A percentile compares a stretch with the other conserved stretches of the same genome.
Evolutionary conservation across 2,797 vertebrate species (phyloP).

Genomic region (Sebastes wilsoni): DNA sequence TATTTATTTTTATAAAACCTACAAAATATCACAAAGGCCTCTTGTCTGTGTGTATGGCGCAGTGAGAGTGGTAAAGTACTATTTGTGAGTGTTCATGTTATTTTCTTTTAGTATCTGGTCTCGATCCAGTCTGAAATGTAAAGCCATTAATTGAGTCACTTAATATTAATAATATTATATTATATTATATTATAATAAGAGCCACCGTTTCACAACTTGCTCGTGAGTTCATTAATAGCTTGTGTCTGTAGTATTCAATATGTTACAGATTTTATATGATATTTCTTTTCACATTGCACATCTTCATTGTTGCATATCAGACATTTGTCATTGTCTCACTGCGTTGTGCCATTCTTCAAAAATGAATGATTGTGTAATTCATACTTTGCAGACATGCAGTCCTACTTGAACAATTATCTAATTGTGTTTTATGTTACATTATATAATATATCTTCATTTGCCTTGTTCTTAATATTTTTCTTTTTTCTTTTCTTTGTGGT

Average conservation of each 20-base stretch:
- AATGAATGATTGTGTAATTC: background rate
- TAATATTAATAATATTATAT: background rate
- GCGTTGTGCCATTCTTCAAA: background rate
- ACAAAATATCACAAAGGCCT: slow-evolving; percentile 68
- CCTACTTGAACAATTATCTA: background rate
- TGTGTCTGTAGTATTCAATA: background rate
- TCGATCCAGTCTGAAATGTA: slow-evolving; percentile 62
- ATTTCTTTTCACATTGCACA: background rate
- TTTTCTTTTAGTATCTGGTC: slow-evolving; percentile 62
- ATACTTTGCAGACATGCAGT: background rate
- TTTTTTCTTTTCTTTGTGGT: no score
- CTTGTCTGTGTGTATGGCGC: slow-evolving; percentile 65
- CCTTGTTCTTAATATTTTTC: background rate
- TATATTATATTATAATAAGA: background rate
- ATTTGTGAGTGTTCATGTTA: slow-evolving; percentile 69
- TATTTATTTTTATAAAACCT: slow-evolving; percentile 62
- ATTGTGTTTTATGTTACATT: background rate
- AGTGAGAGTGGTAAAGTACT: slow-evolving; percentile 65
- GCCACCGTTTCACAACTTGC: background rate
- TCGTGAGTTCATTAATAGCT: no score
- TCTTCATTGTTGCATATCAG: background rate
- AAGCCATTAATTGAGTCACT: slow-evolving; percentile 67
- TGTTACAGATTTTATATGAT: background rate
- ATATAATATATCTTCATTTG: background rate
- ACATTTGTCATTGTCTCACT: background rate